Evolutionary conservation across 2,888 invertebrate species (phyloP).

Genomic region (Molanna angustata): DNA sequence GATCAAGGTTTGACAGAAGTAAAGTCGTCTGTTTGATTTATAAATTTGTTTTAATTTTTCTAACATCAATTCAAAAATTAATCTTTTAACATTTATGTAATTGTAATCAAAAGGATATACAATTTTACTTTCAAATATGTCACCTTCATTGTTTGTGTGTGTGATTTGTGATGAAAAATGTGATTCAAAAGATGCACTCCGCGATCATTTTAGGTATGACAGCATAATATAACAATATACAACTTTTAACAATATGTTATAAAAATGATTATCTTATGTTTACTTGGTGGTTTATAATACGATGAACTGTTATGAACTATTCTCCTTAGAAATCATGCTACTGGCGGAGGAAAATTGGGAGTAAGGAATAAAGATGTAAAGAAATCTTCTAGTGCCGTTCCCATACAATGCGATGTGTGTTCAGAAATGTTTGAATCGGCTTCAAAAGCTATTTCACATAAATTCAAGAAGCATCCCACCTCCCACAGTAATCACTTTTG

Average conservation of each 20-base stretch:
- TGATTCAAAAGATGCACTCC: conserved; percentile 56
- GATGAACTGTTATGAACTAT: too few species aligned
- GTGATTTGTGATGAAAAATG: conserved; percentile 58
- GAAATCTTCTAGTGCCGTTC: conserved; percentile 21
- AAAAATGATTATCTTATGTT: background rate
- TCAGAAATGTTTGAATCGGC: conserved; percentile 56
- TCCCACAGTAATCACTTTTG: conserved; percentile 64
- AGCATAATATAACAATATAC: too few species aligned
- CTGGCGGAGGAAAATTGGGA: conserved; percentile 2
- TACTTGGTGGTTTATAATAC: background rate
- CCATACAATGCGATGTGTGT: conserved; percentile 60
- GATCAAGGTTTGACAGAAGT: too few species aligned
- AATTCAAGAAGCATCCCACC: conserved; percentile 63
- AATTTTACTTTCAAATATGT: conserved; percentile 2
- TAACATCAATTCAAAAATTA: background rate
- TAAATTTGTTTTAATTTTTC: conserved; percentile 2
- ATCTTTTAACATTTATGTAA: background rate
- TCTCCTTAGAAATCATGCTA: too few species aligned
- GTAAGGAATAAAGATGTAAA: background rate
- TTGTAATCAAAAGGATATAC: background rate
- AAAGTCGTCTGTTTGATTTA: conserved; percentile 17
- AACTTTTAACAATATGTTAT: too few species aligned
- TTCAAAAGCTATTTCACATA: conserved; percentile 64
- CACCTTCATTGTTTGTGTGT: conserved; percentile 39
- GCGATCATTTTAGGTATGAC: conserved; percentile 60